Base-by-base conservation (phyloP, 2,888 invertebrate species). In the Drosophila lutescens region DNA sequence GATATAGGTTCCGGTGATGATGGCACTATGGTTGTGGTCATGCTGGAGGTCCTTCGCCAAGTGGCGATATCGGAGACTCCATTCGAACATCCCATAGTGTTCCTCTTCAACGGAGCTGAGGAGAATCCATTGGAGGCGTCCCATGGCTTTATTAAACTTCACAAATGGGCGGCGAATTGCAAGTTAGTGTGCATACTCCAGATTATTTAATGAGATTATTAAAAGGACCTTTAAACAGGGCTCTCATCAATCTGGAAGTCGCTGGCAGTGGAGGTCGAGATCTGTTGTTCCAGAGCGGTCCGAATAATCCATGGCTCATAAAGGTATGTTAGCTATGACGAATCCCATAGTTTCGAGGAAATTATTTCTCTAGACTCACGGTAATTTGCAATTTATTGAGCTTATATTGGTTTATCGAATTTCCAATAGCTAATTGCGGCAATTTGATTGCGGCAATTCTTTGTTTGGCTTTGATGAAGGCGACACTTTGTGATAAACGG, bases 241-340 rank as follows among this genome's bases (percentile, higher is more conserved):
- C 96, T 0, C 95, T 98, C 56, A 94, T 99, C 44, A 99, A 99
- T 92, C 91, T 99, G 70, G 99, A 99, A 91, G 96, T 98, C 0
- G 97, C 96, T 47, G 99, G 98, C 0, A 96, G 97, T 89, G 98
- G 98, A 36, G 98, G 98, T 3, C 95, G 97, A 71, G 97, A 98
- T 78, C 93, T 96, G 53, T 93, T 99, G 7, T 99, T 99, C 90
- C 98, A 98, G 93, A 94, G 95, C 53, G 96, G 96, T 1, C 97
- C 97, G 2, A 93, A 93, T 50, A 94, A 95, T 88, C 94, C 95
- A 0, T 94, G 96, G 93, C 91, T 96, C 0, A 91, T 96, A 65
- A 92, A 93, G 51, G 94, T 94, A 61, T 15, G 94, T 94, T 94
- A 61, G 13, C 23, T n/a, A 30, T 38, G 17, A 51, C 10, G 13